phyloP scores from a whole-genome alignment of 2,797 vertebrate genomes.

The Carapus acus region DNA sequence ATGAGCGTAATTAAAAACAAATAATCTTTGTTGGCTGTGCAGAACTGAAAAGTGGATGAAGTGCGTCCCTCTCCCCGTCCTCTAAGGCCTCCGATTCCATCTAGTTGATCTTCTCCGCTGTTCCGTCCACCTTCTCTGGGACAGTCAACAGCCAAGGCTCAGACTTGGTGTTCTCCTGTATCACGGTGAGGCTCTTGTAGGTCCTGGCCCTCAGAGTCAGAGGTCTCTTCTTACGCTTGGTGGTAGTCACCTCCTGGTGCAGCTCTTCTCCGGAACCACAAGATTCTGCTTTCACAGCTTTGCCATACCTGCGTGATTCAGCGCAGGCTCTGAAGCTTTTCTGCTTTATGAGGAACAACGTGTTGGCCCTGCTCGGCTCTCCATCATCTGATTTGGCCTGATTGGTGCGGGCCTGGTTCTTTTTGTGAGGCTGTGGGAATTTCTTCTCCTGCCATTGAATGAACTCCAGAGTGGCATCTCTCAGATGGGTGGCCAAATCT shows the following conservation, averaged over 20 bases:
- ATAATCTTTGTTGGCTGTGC: neutral
- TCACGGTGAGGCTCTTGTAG: conserved; percentile 30
- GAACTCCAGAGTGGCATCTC: conserved; percentile 31
- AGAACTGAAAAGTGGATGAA: too few species aligned
- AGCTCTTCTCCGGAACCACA: conserved; percentile 6
- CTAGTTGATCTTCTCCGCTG: neutral
- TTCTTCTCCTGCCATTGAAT: conserved; percentile 51
- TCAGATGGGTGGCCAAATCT: conserved; percentile 28
- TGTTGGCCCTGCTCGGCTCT: conserved; percentile 38
- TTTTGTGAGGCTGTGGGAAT: conserved; percentile 20
- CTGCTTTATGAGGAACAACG: conserved; percentile 59
- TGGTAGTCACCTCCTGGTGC: neutral
- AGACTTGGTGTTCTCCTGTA: neutral
- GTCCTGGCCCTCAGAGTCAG: conserved; percentile 50
- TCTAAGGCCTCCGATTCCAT: fast-evolving
- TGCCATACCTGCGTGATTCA: conserved; percentile 38
- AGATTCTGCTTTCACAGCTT: conserved; percentile 17
- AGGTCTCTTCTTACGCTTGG: conserved; percentile 13
- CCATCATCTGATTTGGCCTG: neutral
- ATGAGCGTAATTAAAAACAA: neutral
- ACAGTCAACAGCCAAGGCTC: conserved; percentile 51
- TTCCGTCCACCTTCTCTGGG: conserved; percentile 13
- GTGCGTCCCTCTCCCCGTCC: neutral
- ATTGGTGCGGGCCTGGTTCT: neutral
- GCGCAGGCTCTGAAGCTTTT: conserved; percentile 47